phyloP scores from a whole-genome alignment of 2,113 vertebrate genomes.

The Tichodroma muraria region DNA sequence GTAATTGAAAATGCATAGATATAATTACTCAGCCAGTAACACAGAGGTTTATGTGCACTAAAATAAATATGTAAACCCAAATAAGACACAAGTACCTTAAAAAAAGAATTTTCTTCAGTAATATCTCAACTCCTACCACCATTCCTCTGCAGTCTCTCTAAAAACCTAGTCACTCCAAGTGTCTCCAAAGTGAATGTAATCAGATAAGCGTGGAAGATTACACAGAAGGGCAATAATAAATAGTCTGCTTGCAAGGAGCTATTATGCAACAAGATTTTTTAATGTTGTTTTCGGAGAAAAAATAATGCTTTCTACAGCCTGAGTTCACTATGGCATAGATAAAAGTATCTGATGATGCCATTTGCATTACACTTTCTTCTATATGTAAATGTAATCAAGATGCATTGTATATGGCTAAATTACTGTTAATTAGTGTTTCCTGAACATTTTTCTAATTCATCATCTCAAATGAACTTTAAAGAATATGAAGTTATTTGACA shows the following conservation, averaged over 20 bases:
- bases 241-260: neutral
- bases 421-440: conserved; percentile 19
- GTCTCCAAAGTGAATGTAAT: neutral
- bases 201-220: neutral
- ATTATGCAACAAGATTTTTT: neutral
- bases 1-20: neutral
- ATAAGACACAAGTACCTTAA: neutral
- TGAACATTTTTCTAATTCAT: conserved; percentile 12
- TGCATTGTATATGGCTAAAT: conserved; percentile 32
- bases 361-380: conserved; percentile 24
- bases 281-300: neutral
- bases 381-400: conserved; percentile 48
- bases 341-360: neutral
- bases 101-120: neutral
- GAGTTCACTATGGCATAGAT: neutral
- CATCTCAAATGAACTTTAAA: conserved; percentile 5
- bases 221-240: neutral
- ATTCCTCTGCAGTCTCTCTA: neutral
- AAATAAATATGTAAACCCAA: neutral
- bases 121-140: neutral
- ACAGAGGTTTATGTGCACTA: neutral
- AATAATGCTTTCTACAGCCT: neutral
- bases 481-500: neutral
- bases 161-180: neutral
- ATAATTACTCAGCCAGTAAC: neutral